Base-by-base conservation (phyloP, 2,888 invertebrate genomes). In the Drosophila demipolita region DNA sequence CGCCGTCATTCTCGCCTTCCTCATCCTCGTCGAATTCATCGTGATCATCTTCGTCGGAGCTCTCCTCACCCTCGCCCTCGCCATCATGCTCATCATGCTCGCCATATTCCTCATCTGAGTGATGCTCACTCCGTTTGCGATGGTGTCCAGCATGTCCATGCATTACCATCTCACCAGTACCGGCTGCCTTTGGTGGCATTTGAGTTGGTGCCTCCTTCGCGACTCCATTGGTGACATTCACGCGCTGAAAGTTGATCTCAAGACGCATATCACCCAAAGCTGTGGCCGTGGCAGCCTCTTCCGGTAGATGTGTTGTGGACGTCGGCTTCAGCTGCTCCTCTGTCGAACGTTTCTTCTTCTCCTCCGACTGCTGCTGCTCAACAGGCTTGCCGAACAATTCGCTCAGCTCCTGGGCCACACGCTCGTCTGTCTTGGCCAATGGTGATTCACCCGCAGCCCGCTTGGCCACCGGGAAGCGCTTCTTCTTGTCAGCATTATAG, bases 401-500 rank as follows among this genome's bases (percentile, higher is more conserved):
- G 49, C 95, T 95, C 49, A 96, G 92, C 84, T 96, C 96, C 90
- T 95, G 94, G 35, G 95, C 95, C 15, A 96, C 95, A 91, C 95
- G 95, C 3, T 96, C 96, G 89, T 96, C 96, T 1, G 96, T 96
- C 57, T 95, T 95, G 33, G 78, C 83, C n/a, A 85, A 55, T 15
- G 84, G 82, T 0, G 94, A 70, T 83, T 93, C 20, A 15, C 81
- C 80, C 73, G 94, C 95, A 58, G 96, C 96, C 2, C 96, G 94
- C 91, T 96, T 96, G 4, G 95, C 93, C 0, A 96, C 95, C 6
- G 96, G 95, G 85, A 95, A 96, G 5, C 95, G 94, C 92, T 96
- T 96, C 65, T 91, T 91, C 29, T 92, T 92, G 45, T 92, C 91
- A 1, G 60, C 80, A 9, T 90, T 87, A 66, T 92, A 93, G 54